Conservation (phyloP, 2,797 vertebrate species). For the Lacerta bilineata region DNA sequence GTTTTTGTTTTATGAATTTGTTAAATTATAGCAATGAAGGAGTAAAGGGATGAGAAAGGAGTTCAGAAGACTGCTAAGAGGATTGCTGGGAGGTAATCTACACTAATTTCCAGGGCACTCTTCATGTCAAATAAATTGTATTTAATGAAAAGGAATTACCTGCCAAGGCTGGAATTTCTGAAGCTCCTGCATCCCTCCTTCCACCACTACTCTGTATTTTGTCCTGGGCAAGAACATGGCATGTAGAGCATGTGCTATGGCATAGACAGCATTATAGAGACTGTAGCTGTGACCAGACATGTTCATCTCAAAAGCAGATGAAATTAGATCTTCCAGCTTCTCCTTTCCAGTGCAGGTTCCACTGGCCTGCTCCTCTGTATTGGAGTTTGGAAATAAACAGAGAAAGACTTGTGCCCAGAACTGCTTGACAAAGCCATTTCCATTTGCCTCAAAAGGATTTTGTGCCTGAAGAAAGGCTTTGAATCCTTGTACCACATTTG, state of each 20-base stretch:
- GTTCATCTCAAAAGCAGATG: slow-evolving; percentile 8
- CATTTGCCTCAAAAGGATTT: neutral
- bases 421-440: neutral
- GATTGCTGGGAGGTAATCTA: too few species aligned
- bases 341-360: neutral
- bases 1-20: too few species aligned
- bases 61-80: neutral
- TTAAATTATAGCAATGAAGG: neutral
- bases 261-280: neutral
- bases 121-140: neutral
- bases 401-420: neutral
- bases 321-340: neutral
- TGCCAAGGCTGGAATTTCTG: slow-evolving; percentile 14
- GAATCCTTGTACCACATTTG: slow-evolving; percentile 17
- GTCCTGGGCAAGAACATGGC: neutral
- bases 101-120: neutral
- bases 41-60: neutral
- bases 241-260: neutral
- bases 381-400: neutral
- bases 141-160: neutral
- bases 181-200: neutral
- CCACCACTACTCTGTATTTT: neutral
- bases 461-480: slow-evolving; percentile 7
- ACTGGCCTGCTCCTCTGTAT: too few species aligned
- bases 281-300: neutral